Conservation (phyloP, 2,888 invertebrate genomes). For the Tenthredo mesomela region DNA sequence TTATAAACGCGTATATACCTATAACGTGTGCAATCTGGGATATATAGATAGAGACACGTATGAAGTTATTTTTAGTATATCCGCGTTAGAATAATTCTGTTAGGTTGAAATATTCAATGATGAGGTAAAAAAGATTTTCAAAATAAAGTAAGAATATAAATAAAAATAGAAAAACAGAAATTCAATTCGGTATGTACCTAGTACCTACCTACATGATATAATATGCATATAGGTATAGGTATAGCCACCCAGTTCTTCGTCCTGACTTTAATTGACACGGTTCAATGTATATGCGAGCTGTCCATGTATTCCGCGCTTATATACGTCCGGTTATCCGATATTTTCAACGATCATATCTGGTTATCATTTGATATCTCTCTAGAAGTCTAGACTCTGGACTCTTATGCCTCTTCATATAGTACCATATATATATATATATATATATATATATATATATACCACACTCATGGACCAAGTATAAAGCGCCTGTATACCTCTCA, state of each 20-base stretch:
- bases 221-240: too few relatives aligned
- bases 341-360: constrained; percentile 47
- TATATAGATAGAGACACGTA: too few relatives aligned
- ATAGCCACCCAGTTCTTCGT: background rate
- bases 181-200: too few relatives aligned
- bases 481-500: too few relatives aligned
- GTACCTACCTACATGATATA: too few relatives aligned
- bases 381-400: constrained; percentile 32
- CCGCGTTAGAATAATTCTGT: background rate
- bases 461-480: background rate
- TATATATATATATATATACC: background rate
- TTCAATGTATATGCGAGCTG: background rate
- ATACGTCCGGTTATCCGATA: constrained; percentile 49
- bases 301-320: background rate
- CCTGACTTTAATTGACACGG: background rate
- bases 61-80: background rate
- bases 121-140: too few relatives aligned
- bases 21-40: too few relatives aligned
- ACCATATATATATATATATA: background rate
- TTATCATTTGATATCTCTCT: constrained; percentile 45
- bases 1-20: too few relatives aligned
- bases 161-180: too few relatives aligned
- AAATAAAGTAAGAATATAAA: too few relatives aligned
- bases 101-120: too few relatives aligned
- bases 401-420: background rate